phyloP scores from a whole-genome alignment of 2,888 invertebrate species.

The Cyclophora punctaria region DNA sequence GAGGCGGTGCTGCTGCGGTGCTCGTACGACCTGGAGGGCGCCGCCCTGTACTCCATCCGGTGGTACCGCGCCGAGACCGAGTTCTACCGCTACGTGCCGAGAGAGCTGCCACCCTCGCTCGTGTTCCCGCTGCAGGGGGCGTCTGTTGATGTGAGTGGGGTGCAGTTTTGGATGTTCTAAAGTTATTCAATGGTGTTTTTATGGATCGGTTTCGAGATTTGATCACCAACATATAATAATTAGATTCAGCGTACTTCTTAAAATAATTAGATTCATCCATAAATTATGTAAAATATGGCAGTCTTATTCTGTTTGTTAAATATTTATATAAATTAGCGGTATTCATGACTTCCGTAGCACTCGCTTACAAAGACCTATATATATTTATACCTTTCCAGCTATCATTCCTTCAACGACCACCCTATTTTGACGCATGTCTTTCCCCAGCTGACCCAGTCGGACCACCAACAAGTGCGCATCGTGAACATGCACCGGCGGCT shows the following conservation, averaged over 20 bases:
- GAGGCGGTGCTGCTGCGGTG: conserved; percentile 71
- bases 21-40: conserved; percentile 76
- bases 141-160: conserved; percentile 80
- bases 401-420: neutral
- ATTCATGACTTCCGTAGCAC: too few species aligned
- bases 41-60: conserved; percentile 77
- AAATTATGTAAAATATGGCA: too few species aligned
- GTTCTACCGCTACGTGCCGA: conserved; percentile 84
- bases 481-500: conserved; percentile 79
- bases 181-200: too few species aligned
- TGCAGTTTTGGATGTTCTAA: too few species aligned
- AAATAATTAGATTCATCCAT: too few species aligned
- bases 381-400: too few species aligned
- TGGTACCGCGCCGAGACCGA: conserved; percentile 84
- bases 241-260: too few species aligned
- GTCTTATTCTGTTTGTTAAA: too few species aligned
- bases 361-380: too few species aligned
- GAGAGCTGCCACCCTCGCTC: conserved; percentile 80
- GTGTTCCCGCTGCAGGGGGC: conserved; percentile 81
- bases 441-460: conserved; percentile 77
- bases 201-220: too few species aligned
- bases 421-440: neutral
- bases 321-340: too few species aligned
- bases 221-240: too few species aligned
- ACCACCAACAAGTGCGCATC: conserved; percentile 79